Evolutionary conservation across 2,113 vertebrate species (phyloP), one percentile per base, ranked within the genome.

Genomic region (Cyanocitta stelleri): DNA sequence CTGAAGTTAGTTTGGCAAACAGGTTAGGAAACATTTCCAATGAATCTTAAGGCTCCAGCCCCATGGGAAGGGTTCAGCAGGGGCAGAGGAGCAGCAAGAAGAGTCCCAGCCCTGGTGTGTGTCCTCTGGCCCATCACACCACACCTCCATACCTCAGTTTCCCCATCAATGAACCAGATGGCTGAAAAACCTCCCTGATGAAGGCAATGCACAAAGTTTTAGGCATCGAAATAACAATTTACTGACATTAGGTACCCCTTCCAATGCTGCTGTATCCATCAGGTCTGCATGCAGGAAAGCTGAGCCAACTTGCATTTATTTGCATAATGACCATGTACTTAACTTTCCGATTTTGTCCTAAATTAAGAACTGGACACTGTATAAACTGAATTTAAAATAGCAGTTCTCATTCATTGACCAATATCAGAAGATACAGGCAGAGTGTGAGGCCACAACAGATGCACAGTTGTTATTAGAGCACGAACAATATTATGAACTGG

Each of bases 121-220:
- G 22, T 23, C 82, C 75, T 63, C 48, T 26, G 19, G 33, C 18
- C 7, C 0, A 5, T 37, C 64, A 78, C n/a, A 67, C 7, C 0
- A 2, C 21, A 35, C 13, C n/a, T 78, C 63, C 3, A 2, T 27
- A 41, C 48, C 87, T 87, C 94, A 49, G 62, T 13, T 87, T 62
- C 49, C 21, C 35, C 54, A 68, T 30, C 35, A 48, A 32, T 15
- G 56, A 83, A 73, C 9, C 15, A 63, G 10, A 49, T 27, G 11
- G 12, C 30, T 26, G 30, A 72, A 59, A 67, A 69, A 29, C 4
- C 27, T 66, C 72, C 39, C 35, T 11, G n/a, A 71, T 11, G 8
- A 87, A 94, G 41, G 10, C n/a, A 76, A 46, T 6, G 14, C 9
- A 1, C 12, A 54, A 73, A 73, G 35, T 49, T 58, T 10, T n/a